Conservation (phyloP, 2,113 vertebrate species). For the Anser brachyrhynchus region DNA sequence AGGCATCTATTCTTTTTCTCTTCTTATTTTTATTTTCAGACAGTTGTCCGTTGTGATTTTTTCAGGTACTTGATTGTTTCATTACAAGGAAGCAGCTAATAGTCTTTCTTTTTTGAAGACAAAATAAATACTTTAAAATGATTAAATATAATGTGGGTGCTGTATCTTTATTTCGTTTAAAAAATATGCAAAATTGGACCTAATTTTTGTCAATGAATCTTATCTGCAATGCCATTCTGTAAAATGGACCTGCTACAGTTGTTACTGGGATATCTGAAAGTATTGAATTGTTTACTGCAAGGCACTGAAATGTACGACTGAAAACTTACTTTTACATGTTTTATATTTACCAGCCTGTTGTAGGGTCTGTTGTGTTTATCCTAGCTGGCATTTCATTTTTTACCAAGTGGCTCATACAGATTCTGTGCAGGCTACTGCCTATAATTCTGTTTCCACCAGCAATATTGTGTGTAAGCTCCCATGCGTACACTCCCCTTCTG, state of each 20-base stretch:
- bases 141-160: neutral
- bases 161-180: neutral
- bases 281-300: neutral
- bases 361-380: neutral
- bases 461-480: neutral
- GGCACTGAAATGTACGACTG: neutral
- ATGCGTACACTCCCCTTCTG: neutral
- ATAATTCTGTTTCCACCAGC: neutral
- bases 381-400: neutral
- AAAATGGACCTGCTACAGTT: neutral
- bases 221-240: neutral
- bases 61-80: neutral
- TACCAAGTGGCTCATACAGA: neutral
- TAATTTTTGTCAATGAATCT: neutral
- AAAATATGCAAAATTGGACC: neutral
- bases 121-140: neutral
- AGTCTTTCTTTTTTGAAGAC: neutral
- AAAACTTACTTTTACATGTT: neutral
- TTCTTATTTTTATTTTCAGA: neutral
- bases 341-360: neutral
- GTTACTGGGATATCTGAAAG: neutral
- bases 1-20: neutral
- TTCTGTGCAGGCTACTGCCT: neutral
- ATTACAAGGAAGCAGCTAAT: neutral
- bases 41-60: neutral